A percentile compares a stretch with the other conserved stretches of the same genome.
phyloP scores from a whole-genome alignment of 1,140 invertebrate genomes.

The Xylocopa sonorina region DNA sequence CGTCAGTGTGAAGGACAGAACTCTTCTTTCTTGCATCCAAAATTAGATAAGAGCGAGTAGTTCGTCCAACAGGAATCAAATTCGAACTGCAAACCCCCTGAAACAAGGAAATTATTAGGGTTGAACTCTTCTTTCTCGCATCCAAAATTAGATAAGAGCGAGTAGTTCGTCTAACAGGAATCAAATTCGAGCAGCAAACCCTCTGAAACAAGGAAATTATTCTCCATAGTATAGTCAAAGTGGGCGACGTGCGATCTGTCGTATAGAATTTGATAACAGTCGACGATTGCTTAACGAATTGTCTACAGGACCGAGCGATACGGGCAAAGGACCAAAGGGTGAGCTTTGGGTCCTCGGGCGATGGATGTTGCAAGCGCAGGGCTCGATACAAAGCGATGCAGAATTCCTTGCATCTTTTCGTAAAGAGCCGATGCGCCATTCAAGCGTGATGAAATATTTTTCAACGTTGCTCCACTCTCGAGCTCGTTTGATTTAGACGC shows the following conservation, averaged over 20 bases:
- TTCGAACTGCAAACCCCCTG: too few relatives aligned
- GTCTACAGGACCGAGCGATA: slow-evolving; percentile 5
- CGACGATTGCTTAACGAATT: not conserved
- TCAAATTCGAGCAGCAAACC: too few relatives aligned
- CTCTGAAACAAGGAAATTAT: not conserved
- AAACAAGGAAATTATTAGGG: too few relatives aligned
- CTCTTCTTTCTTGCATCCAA: too few relatives aligned
- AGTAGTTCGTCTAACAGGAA: too few relatives aligned
- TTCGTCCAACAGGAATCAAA: too few relatives aligned
- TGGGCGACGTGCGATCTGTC: not conserved
- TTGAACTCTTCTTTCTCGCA: too few relatives aligned
- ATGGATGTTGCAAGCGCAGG: slow-evolving; percentile 17
- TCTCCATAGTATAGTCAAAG: not conserved
- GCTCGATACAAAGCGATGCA: slow-evolving; percentile 15
- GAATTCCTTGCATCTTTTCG: not conserved
- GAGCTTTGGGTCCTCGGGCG: not conserved
- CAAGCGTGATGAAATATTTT: not conserved
- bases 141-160: too few relatives aligned
- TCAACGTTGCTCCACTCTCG: not conserved
- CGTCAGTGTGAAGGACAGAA: too few relatives aligned
- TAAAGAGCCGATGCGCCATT: not conserved
- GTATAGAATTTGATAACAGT: slow-evolving; percentile 28
- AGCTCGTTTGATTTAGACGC: not conserved
- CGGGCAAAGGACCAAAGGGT: slow-evolving; percentile 1
- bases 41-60: too few relatives aligned